These are phyloP conservation scores for Leptinotarsa rubiginosa DNA, from an alignment of 2,888 invertebrate species.

Conservation along the genomic window DNA sequence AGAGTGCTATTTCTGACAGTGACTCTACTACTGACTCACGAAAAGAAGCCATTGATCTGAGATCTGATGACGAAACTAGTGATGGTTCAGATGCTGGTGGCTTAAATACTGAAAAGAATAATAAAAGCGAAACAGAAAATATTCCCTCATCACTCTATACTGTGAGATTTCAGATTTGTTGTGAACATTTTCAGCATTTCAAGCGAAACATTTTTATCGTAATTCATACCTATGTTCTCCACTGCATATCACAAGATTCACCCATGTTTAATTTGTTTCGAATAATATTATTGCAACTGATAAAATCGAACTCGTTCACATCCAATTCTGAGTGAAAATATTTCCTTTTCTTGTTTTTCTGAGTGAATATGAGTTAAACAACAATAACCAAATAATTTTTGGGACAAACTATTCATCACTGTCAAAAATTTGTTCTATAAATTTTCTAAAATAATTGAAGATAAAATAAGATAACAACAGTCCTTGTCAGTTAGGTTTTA, in stretches of 20 bases:
- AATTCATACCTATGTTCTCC: neutral
- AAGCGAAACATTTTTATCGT: neutral
- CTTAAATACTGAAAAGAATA: neutral
- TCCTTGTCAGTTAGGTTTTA: too few species aligned
- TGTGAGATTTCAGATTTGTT: constrained; percentile 34
- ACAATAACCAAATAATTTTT: too few species aligned
- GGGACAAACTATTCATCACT: too few species aligned
- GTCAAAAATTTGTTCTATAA: too few species aligned
- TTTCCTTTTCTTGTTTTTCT: too few species aligned
- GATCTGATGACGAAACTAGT: neutral
- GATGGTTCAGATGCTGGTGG: neutral
- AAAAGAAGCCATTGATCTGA: neutral
- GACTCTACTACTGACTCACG: neutral
- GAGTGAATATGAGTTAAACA: too few species aligned
- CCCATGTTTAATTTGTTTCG: too few species aligned
- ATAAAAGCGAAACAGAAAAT: neutral
- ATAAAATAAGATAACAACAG: too few species aligned
- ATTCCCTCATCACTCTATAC: neutral
- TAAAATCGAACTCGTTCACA: too few species aligned
- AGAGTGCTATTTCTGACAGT: neutral
- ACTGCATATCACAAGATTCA: neutral
- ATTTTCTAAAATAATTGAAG: too few species aligned
- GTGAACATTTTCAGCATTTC: neutral
- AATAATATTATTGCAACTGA: too few species aligned
- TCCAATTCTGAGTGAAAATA: too few species aligned